Conservation (phyloP, 2,797 vertebrate genomes). For the Cephalopachus bancanus region DNA sequence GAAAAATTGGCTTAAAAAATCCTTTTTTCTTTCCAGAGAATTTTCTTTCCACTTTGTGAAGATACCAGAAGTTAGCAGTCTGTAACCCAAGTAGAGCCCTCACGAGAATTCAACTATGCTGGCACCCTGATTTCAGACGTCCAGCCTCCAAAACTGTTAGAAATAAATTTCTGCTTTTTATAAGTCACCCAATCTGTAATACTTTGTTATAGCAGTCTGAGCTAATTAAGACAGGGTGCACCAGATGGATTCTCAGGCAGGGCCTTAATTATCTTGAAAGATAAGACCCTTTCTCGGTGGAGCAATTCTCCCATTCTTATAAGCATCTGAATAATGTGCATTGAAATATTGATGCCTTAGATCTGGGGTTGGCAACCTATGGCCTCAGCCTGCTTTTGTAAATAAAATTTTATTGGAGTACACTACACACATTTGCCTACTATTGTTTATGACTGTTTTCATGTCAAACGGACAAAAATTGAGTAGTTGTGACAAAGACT, state of each 20-base stretch:
- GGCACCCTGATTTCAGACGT: not conserved
- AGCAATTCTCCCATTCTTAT: not conserved
- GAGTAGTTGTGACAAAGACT: slow-evolving; percentile 36
- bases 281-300: not conserved
- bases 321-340: not conserved
- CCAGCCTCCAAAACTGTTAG: not conserved
- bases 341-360: slow-evolving; percentile 46
- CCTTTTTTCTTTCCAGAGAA: not conserved
- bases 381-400: not conserved
- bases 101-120: not conserved
- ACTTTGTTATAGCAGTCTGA: not conserved
- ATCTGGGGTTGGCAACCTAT: not conserved
- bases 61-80: not conserved
- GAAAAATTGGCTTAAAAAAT: too few relatives aligned
- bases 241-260: not conserved
- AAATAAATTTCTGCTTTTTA: not conserved
- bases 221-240: not conserved
- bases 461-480: slow-evolving; percentile 3
- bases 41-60: not conserved
- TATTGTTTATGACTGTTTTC: slow-evolving; percentile 34
- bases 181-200: not conserved
- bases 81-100: not conserved
- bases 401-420: slow-evolving; percentile 19
- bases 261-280: not conserved
- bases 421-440: not conserved